These are phyloP conservation scores for Drosophila jambulina DNA, from an alignment of 1,140 invertebrate species.

Conservation along the genomic window DNA sequence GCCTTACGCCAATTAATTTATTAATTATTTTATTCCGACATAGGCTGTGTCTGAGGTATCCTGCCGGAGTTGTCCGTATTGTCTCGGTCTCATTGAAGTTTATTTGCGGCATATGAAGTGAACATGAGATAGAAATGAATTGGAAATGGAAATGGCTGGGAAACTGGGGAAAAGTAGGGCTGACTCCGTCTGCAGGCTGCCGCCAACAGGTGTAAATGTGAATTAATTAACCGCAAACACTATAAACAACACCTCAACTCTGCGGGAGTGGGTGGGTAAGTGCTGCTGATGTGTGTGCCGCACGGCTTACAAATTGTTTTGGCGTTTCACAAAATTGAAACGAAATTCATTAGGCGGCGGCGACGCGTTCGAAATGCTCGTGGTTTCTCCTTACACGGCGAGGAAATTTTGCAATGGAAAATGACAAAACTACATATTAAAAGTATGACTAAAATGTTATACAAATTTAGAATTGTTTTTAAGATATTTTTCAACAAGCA, in stretches of 20 bases:
- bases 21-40: conserved; percentile 2
- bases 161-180: conserved; percentile 40
- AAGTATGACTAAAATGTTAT: too few species aligned
- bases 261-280: conserved; percentile 14
- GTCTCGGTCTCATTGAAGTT: conserved; percentile 42
- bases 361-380: conserved; percentile 9
- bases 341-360: conserved; percentile 70
- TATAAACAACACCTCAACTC: conserved; percentile 76
- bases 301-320: conserved; percentile 70
- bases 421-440: neutral
- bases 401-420: neutral
- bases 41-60: conserved; percentile 11
- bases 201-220: conserved; percentile 83
- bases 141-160: conserved; percentile 34
- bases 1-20: neutral
- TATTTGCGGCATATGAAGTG: conserved; percentile 71
- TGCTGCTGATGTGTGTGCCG: conserved; percentile 28
- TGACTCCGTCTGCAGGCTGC: conserved; percentile 56
- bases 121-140: conserved; percentile 57
- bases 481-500: too few species aligned
- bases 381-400: conserved; percentile 47
- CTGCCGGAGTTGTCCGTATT: conserved; percentile 17
- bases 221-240: conserved; percentile 85
- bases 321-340: conserved; percentile 74
- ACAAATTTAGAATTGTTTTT: too few species aligned